phyloP scores from a whole-genome alignment of 1,140 invertebrate species.

The Monochamus saltuarius region DNA sequence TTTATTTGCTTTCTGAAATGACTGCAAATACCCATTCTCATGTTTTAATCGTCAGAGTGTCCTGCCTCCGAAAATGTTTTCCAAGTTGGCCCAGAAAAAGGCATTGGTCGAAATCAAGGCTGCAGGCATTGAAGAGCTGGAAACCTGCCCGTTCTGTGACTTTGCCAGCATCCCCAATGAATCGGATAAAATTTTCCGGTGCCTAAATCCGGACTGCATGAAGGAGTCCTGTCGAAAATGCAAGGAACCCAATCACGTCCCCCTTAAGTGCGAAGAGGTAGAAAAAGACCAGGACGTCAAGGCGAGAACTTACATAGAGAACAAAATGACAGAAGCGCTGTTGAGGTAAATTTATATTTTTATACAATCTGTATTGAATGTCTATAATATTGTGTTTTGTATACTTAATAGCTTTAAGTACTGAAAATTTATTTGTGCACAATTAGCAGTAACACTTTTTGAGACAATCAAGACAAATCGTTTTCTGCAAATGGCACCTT shows the following conservation, averaged over 20 bases:
- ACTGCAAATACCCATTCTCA: too few relatives aligned
- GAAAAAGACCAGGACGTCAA: conserved; percentile 59
- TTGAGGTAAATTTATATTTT: conserved; percentile 47
- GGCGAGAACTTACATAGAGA: conserved; percentile 62
- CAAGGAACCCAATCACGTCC: conserved; percentile 64
- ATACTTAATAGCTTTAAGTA: too few relatives aligned
- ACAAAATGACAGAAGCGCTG: conserved; percentile 66
- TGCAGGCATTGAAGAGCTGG: conserved; percentile 62
- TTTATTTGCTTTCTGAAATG: too few relatives aligned
- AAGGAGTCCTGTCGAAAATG: conserved; percentile 67
- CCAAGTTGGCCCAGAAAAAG: conserved; percentile 55
- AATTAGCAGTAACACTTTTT: too few relatives aligned
- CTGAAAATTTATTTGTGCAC: too few relatives aligned
- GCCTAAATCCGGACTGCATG: conserved; percentile 65
- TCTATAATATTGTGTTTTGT: too few relatives aligned
- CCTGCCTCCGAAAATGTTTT: conserved; percentile 53
- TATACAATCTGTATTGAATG: too few relatives aligned
- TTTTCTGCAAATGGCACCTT: too few relatives aligned
- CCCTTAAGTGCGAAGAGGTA: conserved; percentile 63
- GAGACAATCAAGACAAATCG: too few relatives aligned
- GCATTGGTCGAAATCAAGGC: conserved; percentile 62
- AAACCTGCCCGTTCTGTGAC: conserved; percentile 65
- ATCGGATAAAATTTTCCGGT: conserved; percentile 64
- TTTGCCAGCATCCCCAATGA: conserved; percentile 61
- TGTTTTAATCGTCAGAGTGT: too few relatives aligned